Conservation (phyloP, 2,888 invertebrate species). For the Rotaria macrura region DNA sequence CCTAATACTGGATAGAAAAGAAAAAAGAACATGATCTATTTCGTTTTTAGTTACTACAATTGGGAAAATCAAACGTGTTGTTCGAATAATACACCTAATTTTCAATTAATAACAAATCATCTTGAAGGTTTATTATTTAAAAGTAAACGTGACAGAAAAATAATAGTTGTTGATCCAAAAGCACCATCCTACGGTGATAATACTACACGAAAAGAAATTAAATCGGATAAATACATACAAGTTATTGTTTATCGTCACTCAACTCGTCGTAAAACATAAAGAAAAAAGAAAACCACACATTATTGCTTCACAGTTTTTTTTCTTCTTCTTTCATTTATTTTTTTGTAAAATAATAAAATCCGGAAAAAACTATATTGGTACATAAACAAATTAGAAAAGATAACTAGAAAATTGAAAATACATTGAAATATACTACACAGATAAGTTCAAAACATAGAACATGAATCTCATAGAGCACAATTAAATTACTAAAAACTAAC, state of each 20-base stretch:
- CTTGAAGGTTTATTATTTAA: constrained; percentile 65
- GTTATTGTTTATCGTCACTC: constrained; percentile 71
- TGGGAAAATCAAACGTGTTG: constrained; percentile 63
- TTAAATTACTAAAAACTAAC: too few relatives aligned
- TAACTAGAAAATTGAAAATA: neutral
- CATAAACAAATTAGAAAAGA: neutral
- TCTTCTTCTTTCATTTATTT: too few relatives aligned
- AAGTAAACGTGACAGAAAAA: constrained; percentile 67
- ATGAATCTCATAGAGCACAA: too few relatives aligned
- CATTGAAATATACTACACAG: neutral
- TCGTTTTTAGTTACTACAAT: constrained; percentile 55
- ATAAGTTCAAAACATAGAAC: neutral
- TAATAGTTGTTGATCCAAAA: constrained; percentile 63
- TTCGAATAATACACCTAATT: constrained; percentile 67
- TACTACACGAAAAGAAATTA: constrained; percentile 59
- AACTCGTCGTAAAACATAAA: constrained; percentile 43
- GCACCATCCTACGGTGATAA: constrained; percentile 58
- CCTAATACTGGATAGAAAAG: too few relatives aligned
- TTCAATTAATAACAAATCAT: constrained; percentile 65
- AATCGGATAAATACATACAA: constrained; percentile 62
- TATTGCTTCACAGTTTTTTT: too few relatives aligned
- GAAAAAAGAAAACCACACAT: neutral
- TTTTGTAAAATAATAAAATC: neutral
- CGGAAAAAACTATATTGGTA: neutral
- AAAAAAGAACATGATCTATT: too few relatives aligned